A percentile compares a stretch with the other conserved stretches of the same genome.
Evolutionary conservation across 2,113 vertebrate species (phyloP).

Genomic region (Nerophis ophidion): DNA sequence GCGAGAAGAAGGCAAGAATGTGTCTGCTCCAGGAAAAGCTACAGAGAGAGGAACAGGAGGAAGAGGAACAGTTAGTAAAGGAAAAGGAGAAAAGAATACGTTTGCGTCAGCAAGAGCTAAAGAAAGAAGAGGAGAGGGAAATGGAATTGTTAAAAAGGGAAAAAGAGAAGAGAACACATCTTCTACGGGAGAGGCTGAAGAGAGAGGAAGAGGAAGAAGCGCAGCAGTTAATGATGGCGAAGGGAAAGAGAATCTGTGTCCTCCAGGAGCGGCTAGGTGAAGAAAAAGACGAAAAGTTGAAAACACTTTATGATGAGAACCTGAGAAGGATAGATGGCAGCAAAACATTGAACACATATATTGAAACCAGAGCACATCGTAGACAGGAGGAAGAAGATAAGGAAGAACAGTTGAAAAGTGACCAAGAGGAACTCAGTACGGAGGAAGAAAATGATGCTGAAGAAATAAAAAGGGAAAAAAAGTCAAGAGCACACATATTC

Average conservation of each 20-base stretch:
- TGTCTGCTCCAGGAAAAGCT: not conserved
- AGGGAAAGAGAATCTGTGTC: not conserved
- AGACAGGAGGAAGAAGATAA: constrained; percentile 1
- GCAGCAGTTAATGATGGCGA: not conserved
- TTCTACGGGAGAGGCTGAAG: not conserved
- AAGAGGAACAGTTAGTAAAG: not conserved
- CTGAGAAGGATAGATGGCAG: too few species aligned
- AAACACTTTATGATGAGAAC: constrained; percentile 2
- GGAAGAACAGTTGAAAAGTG: not conserved
- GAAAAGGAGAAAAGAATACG: not conserved
- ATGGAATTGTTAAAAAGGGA: not conserved
- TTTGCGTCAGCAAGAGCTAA: not conserved
- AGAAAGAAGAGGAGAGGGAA: not conserved
- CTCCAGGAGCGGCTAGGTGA: not conserved
- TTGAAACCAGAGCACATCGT: not conserved
- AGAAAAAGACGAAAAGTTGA: not conserved
- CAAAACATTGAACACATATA: not conserved
- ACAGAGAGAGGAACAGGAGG: not conserved
- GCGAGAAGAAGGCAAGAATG: not conserved
- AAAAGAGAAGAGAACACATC: not conserved
- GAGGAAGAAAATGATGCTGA: constrained; percentile 64
- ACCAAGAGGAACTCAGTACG: constrained; percentile 22
- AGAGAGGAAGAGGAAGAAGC: not conserved
- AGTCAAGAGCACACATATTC: constrained; percentile 56
- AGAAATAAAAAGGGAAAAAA: constrained; percentile 67